A percentile compares a stretch with the other conserved stretches of the same genome.
Evolutionary conservation across 2,113 vertebrate species (phyloP).

Genomic region (Procavia capensis): DNA sequence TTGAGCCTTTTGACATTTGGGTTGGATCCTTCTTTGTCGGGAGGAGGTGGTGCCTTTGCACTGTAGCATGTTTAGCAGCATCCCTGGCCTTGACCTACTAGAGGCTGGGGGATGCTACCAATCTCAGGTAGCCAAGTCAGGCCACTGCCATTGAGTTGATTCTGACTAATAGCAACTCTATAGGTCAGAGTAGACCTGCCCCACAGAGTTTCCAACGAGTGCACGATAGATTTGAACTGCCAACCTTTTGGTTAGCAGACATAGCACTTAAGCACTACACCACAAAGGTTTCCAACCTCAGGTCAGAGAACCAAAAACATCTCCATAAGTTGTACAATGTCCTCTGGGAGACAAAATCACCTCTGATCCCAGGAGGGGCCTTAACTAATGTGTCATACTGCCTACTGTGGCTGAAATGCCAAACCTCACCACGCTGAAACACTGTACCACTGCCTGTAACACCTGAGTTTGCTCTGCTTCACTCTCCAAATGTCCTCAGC

Average conservation of each 20-base stretch:
- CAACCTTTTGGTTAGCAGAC: no score
- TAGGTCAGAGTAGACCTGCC: no score
- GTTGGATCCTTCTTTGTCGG: background rate
- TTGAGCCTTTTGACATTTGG: background rate
- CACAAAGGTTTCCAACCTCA: no score
- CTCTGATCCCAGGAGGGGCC: rapidly evolving
- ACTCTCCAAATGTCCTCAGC: background rate
- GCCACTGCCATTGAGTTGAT: no score
- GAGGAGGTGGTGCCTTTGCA: rapidly evolving
- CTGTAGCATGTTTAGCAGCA: rapidly evolving
- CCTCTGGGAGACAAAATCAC: background rate
- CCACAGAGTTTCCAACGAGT: no score
- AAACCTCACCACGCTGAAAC: rapidly evolving
- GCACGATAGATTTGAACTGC: no score
- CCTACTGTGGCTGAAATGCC: no score
- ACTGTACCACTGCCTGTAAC: rapidly evolving
- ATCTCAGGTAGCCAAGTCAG: no score
- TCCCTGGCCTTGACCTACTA: rapidly evolving
- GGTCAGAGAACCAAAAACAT: background rate
- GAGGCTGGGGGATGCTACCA: no score
- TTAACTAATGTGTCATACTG: background rate
- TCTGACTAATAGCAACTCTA: background rate
- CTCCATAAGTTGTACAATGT: background rate
- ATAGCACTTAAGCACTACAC: no score
- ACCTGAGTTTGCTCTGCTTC: background rate